phyloP scores from a whole-genome alignment of 2,797 vertebrate genomes.

The Cryptoblepharus egeriae region DNA sequence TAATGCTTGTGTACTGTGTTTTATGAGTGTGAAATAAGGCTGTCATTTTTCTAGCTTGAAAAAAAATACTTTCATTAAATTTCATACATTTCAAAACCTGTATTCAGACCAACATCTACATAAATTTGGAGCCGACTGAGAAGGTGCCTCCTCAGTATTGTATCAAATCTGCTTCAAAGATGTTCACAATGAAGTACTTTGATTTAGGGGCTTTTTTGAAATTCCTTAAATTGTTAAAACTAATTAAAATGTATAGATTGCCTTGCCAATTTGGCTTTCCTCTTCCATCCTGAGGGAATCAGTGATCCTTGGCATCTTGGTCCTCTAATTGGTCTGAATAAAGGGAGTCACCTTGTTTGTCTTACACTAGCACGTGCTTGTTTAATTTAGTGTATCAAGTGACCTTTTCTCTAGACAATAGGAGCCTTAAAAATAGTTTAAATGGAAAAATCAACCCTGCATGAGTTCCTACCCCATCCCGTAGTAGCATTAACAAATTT shows the following conservation, averaged over 20 bases:
- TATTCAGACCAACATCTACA: constrained; percentile 75
- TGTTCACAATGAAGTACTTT: not conserved
- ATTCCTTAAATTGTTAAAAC: constrained; percentile 12
- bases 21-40: constrained; percentile 67
- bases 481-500: constrained; percentile 47
- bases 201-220: constrained; percentile 28
- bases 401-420: constrained; percentile 55
- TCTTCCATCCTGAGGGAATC: not conserved
- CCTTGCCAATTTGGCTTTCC: not conserved
- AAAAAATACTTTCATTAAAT: constrained; percentile 72
- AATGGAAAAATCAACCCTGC: constrained; percentile 60
- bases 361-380: constrained; percentile 69
- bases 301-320: not conserved
- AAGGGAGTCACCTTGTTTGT: constrained; percentile 73
- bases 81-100: constrained; percentile 71
- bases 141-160: not conserved
- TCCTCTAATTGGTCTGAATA: constrained; percentile 75
- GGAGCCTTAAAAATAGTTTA: constrained; percentile 51
- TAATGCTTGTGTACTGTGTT: constrained; percentile 76
- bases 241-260: not conserved
- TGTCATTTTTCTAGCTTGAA: constrained; percentile 56
- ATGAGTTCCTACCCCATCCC: constrained; percentile 58
- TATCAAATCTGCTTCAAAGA: not conserved
- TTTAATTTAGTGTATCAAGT: constrained; percentile 70
- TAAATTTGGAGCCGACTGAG: not conserved